Evolutionary conservation across 2,797 vertebrate species (phyloP).

Genomic region (Cephalopachus bancanus): DNA sequence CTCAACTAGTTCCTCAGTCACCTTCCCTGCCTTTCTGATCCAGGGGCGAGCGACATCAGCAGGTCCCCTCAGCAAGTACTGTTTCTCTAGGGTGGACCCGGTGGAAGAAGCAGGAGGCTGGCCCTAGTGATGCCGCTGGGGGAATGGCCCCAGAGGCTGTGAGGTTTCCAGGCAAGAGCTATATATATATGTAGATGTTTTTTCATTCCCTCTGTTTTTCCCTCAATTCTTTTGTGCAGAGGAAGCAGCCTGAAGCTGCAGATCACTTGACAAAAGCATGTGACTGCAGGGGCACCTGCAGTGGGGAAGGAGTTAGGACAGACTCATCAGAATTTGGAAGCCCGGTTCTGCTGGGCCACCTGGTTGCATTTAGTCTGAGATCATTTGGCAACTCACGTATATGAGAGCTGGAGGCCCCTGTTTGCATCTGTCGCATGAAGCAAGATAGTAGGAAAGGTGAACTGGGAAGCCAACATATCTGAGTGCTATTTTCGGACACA

Average conservation of each 20-base stretch:
- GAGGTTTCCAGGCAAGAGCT: conserved; percentile 12
- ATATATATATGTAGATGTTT: neutral
- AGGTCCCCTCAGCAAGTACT: neutral
- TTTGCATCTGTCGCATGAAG: neutral
- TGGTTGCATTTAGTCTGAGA: neutral
- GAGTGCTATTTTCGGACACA: conserved; percentile 56
- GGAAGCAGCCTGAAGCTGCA: conserved; percentile 77
- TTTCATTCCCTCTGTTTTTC: neutral
- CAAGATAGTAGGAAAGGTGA: neutral
- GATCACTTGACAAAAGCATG: conserved; percentile 80
- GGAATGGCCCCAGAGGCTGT: neutral
- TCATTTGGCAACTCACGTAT: neutral
- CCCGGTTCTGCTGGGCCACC: neutral
- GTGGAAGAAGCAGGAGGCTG: neutral
- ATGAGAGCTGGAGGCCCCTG: neutral
- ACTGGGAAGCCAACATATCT: neutral
- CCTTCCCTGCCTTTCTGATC: conserved; percentile 29
- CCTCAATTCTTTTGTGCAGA: conserved; percentile 70
- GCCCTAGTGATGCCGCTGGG: neutral
- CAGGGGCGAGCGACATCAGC: neutral
- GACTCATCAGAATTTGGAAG: conserved; percentile 31
- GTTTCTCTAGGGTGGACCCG: neutral
- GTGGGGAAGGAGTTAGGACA: conserved; percentile 66
- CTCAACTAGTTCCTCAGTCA: neutral
- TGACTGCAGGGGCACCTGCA: conserved; percentile 84